Evolutionary conservation across 2,113 vertebrate species (phyloP), one percentile per base, ranked within the genome.

Genomic region (Agapornis roseicollis): DNA sequence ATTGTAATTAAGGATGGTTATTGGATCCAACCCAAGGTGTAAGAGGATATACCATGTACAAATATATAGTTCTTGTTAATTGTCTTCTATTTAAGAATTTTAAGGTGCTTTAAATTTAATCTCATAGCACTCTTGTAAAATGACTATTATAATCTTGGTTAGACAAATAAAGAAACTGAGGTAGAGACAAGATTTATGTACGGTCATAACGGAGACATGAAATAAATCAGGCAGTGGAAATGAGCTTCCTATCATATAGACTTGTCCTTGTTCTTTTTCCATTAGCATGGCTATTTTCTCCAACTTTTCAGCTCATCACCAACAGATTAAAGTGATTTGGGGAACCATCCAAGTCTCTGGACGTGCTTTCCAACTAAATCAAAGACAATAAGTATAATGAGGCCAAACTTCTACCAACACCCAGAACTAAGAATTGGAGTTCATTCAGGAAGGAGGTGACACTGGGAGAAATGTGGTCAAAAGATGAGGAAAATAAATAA

Each of bases 151-250:
- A 66, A 93, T 97, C 72, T 86, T 87, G 68, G 72, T 65, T 76
- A 58, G 73, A 96, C 88, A 97, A 95, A 96, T 95, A 96, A 86
- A 94, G 93, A 96, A 97, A 93, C 94, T 93, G 93, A 95, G 92
- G 83, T 93, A 94, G 73, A 65, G 39, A 27, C 44, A 95, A 90
- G 92, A 96, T 94, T 95, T 96, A 96, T 96, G 60, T 68, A 46
- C 27, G 33, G n/a, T 63, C 61, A 72, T 56, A 86, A 71, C 0
- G 1, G 73, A 94, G 63, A 87, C 79, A 83, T 33, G 46, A 87
- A 95, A 96, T 95, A 96, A 96, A 96, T 97, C 90, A 93, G 68
- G 25, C 44, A 65, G 72, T 94, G 90, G 80, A 96, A 96, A 95
- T 96, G 89, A 95, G 81, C 93, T 97, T 96, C 92, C 88, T 94